Evolutionary conservation across 2,113 vertebrate species (phyloP).

Genomic region (Heliornis fulica): DNA sequence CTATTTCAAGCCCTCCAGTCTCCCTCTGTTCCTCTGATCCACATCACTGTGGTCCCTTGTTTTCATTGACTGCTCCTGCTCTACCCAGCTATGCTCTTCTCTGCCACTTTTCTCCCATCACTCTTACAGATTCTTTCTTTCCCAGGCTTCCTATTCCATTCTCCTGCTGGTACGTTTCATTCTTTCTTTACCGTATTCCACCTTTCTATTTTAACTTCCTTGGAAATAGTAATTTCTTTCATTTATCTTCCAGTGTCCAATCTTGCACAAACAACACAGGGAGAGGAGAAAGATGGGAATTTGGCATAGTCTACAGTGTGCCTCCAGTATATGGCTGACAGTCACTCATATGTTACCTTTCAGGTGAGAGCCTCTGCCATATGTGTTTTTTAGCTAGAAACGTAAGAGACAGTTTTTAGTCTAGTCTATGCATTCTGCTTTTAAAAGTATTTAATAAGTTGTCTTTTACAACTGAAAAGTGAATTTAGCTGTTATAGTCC

Average conservation of each 20-base stretch:
- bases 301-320: neutral
- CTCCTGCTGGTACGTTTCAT: neutral
- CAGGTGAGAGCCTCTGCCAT: neutral
- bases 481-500: neutral
- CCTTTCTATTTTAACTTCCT: neutral
- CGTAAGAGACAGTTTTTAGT: neutral
- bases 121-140: neutral
- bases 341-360: neutral
- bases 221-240: neutral
- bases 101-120: neutral
- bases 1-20: neutral
- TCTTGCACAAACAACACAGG: neutral
- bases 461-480: neutral
- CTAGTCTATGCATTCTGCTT: neutral
- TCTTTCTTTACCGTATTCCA: neutral
- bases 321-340: neutral
- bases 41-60: neutral
- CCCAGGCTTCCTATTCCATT: neutral
- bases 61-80: neutral
- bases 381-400: neutral
- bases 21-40: neutral
- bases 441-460: neutral
- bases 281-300: neutral
- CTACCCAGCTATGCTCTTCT: neutral
- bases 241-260: neutral